Conservation (phyloP, 2,113 vertebrate genomes). For the Dolichotis patagonum region DNA sequence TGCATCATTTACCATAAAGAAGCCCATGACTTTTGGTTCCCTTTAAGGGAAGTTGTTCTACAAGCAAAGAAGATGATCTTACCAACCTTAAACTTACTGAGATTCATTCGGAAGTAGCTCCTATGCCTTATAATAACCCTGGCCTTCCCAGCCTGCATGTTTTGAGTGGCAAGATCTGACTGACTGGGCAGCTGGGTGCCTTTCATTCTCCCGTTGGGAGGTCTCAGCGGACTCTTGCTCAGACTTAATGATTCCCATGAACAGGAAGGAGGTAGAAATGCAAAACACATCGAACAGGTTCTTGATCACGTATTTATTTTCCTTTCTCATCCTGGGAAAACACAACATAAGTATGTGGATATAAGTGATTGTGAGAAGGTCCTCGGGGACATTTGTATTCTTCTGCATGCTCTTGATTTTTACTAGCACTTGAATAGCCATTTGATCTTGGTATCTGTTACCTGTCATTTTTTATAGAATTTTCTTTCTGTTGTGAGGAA, state of each 20-base stretch:
- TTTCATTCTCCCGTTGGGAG: not conserved
- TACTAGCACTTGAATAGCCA: not conserved
- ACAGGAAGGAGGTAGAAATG: not conserved
- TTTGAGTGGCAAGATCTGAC: not conserved
- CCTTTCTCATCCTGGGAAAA: not conserved
- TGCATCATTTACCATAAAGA: not conserved
- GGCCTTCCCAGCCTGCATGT: not conserved
- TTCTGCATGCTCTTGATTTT: not conserved
- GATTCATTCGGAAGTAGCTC: not conserved
- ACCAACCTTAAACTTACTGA: not conserved
- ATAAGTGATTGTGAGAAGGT: not conserved
- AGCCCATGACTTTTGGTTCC: not conserved
- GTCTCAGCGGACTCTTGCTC: not conserved
- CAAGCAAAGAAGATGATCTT: not conserved
- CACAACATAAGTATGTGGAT: not conserved
- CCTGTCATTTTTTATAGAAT: not conserved
- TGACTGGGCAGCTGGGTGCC: rapidly evolving
- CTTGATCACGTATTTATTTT: not conserved
- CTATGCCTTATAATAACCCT: not conserved
- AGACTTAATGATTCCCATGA: not conserved
- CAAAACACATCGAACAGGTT: not conserved
- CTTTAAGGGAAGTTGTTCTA: not conserved
- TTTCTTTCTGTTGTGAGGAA: not conserved
- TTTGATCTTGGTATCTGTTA: not conserved
- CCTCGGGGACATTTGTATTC: not conserved